Evolutionary conservation across 2,888 invertebrate species (phyloP), one percentile per base, ranked within the genome.

Genomic region (Flexamia atlantica): DNA sequence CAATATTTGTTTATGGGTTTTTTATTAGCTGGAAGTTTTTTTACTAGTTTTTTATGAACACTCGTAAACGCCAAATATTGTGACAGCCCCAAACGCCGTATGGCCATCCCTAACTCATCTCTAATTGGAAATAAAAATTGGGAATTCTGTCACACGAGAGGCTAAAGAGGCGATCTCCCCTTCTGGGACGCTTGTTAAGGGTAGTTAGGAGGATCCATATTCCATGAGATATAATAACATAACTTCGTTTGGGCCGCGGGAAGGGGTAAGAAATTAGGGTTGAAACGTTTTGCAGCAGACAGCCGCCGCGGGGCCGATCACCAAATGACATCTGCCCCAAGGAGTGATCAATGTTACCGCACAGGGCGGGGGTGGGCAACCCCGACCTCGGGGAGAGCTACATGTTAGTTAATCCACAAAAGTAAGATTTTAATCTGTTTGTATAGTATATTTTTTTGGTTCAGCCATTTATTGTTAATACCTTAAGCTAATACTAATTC

Each of bases 251-350:
- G 28, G 20, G 17, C 23, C 9, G 40, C 57, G 79, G 57, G 74
- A 74, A 74, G 74, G 81, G 81, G 81, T 81, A 64, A 81, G 80
- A 57, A 80, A 57, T 80, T 57, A 57, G 81, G 82, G 82, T 53
- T 82, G 42, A 82, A 82, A 72, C 82, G 82, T 17, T 82, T 83
- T 83, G 82, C 40, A 25, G 82, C 82, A 57, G 82, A 83, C 82
- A 83, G 20, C n/a, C 40, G 74, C 74, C 57, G 0, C 10, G n/a
- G 60, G 82, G 57, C 74, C 36, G 57, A 53, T 72, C 50, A 32
- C 50, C 36, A 70, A 50, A 82, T 82, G 82, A 82, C 82, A 82
- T 82, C 28, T 72, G 32, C 82, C 82, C 81, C 82, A 0, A 64
- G 32, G 40, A 42, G 42, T 72, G 72, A 76, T 46, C 82, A 53